Percentiles rank a stretch among this genome's conserved stretches.
phyloP scores from a whole-genome alignment of 2,797 vertebrate species.

The Hozukius guyotensis region DNA sequence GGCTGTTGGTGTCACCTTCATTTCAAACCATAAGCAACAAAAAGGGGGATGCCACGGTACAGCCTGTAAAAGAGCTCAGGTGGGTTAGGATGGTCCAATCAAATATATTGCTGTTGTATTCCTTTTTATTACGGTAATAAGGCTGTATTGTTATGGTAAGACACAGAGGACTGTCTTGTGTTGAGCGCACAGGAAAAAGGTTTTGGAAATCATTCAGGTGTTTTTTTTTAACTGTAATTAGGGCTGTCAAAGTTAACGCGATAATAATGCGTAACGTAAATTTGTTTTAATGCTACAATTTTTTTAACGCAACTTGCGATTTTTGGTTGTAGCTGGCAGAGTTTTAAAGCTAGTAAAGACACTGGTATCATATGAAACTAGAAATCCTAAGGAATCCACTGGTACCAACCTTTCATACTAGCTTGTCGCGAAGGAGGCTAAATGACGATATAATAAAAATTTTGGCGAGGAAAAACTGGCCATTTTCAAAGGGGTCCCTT shows the following conservation, averaged over 20 bases:
- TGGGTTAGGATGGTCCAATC: background rate
- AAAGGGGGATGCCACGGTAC: accelerated
- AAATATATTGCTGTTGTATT: background rate
- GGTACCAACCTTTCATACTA: too few relatives aligned
- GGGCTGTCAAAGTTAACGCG: too few relatives aligned
- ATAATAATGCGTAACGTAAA: too few relatives aligned
- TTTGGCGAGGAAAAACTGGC: accelerated
- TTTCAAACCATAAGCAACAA: background rate
- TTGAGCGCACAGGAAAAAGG: background rate
- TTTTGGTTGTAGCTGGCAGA: background rate
- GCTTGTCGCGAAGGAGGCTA: too few relatives aligned
- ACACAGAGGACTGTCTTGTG: background rate
- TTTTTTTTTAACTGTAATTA: background rate
- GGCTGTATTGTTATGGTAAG: background rate
- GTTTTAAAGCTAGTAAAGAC: background rate
- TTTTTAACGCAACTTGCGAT: too few relatives aligned
- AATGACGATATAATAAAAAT: too few relatives aligned
- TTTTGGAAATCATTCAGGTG: background rate
- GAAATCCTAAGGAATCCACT: accelerated
- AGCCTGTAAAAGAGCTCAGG: background rate
- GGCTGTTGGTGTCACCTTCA: background rate
- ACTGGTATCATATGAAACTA: background rate
- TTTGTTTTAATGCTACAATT: too few relatives aligned
- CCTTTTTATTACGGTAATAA: background rate
- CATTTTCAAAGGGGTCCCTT: background rate